phyloP scores from a whole-genome alignment of 2,888 invertebrate genomes.

The Plebejus anna region DNA sequence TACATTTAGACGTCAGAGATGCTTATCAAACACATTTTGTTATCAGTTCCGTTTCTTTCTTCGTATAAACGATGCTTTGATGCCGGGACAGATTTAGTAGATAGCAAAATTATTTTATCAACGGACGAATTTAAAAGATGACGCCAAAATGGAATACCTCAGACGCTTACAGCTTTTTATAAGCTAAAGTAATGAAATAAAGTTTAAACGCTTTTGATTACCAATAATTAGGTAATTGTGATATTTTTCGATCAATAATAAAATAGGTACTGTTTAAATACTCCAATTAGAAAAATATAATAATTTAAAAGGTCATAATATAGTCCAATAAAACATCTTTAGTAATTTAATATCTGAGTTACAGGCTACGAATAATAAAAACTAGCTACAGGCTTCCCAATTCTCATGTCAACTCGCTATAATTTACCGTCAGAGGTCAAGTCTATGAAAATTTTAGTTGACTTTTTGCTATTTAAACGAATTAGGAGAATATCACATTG shows the following conservation, averaged over 20 bases:
- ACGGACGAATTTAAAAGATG: background rate
- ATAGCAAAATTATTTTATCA: background rate
- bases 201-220: background rate
- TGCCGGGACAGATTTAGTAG: background rate
- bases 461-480: background rate
- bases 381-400: background rate
- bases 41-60: conserved; percentile 8
- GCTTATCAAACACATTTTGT: background rate
- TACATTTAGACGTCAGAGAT: background rate
- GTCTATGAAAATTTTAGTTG: background rate
- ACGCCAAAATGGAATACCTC: background rate
- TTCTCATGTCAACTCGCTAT: background rate
- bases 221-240: no score
- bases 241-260: no score
- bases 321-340: background rate
- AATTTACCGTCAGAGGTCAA: conserved; percentile 13
- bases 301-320: background rate
- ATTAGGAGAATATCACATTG: background rate
- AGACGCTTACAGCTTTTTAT: background rate
- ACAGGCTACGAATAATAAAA: no score
- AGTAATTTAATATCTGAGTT: background rate
- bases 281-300: no score
- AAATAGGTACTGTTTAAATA: no score
- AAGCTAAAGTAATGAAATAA: background rate
- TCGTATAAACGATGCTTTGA: background rate